Evolutionary conservation across 2,797 vertebrate genomes (phyloP), one percentile per base, ranked within the genome.

Genomic region (Diplodus puntazzo): DNA sequence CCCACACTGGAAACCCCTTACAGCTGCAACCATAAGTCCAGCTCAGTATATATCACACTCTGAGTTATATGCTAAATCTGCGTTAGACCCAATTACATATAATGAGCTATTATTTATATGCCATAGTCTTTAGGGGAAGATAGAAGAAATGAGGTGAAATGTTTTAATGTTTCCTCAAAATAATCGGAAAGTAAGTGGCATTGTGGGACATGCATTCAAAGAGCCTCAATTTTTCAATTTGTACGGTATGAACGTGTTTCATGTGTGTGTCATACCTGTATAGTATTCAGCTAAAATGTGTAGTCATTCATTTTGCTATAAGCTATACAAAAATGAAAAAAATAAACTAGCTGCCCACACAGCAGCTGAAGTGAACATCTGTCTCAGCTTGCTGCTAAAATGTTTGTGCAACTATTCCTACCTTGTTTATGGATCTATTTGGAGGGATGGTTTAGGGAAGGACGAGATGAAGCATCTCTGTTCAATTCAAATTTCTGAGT

Each of bases 291-390:
- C 54, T 43, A 45, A 71, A 68, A 74, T 66, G 7, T 27, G 20
- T 30, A 21, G 11, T 13, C 49, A 9, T 54, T 49, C 62, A 78
- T 55, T 81, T 60, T 79, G 49, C 62, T 55, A 34, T 25, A 27
- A 70, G 52, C 54, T 25, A 66, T 4, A 27, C 25, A 21, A 50
- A 23, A 16, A 45, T 20, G n/a, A 68, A 72, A 58, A 53, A 50
- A 55, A 16, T 0, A 13, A 23, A 69, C 27, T 58, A 48, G 34
- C 60, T 69, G 52, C 75, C 78, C 72, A 77, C 54, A 79, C 58
- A 71, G 60, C 49, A 75, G 70, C 65, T 73, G 73, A 39, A 81
- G 61, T 74, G 65, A 86, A 81, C 84, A 89, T 88, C 87, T 89
- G 87, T 68, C 79, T 64, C 69, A 69, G 60, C 72, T 67, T 68